Evolutionary conservation across 2,113 vertebrate species (phyloP).

Genomic region (Motacilla tschutschensis): DNA sequence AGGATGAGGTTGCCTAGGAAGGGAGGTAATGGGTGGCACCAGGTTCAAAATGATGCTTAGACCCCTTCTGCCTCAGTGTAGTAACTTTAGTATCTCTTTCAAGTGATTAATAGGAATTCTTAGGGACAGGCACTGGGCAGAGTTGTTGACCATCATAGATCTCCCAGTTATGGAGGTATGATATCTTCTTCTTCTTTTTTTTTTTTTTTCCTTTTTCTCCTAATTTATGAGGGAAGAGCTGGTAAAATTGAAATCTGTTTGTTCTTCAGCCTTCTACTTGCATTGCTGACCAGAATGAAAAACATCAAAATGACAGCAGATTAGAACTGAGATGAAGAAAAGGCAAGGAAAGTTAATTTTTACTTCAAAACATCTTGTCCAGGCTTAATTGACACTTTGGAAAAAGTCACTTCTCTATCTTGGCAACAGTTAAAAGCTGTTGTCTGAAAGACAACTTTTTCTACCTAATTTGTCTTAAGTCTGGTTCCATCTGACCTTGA

Average conservation of each 20-base stretch:
- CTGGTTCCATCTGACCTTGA: not conserved
- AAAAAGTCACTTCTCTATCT: not conserved
- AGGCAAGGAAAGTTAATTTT: not conserved
- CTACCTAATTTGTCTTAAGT: not conserved
- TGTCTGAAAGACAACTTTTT: not conserved
- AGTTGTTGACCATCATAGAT: not conserved
- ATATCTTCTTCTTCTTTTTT: too few relatives aligned
- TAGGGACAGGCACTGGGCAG: not conserved
- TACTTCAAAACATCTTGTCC: not conserved
- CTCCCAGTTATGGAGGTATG: not conserved
- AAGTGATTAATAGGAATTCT: not conserved
- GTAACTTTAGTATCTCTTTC: not conserved
- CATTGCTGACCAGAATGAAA: not conserved
- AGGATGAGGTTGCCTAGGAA: not conserved
- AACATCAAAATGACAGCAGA: not conserved
- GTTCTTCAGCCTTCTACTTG: not conserved
- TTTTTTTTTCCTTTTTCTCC: accelerated
- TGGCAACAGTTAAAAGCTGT: not conserved
- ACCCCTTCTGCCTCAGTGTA: not conserved
- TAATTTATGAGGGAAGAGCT: not conserved
- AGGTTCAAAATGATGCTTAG: not conserved
- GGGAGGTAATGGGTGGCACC: not conserved
- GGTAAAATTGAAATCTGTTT: not conserved
- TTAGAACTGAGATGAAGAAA: not conserved
- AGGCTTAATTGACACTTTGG: not conserved